phyloP scores from a whole-genome alignment of 2,888 invertebrate genomes.

The Ochlodes sylvanus region DNA sequence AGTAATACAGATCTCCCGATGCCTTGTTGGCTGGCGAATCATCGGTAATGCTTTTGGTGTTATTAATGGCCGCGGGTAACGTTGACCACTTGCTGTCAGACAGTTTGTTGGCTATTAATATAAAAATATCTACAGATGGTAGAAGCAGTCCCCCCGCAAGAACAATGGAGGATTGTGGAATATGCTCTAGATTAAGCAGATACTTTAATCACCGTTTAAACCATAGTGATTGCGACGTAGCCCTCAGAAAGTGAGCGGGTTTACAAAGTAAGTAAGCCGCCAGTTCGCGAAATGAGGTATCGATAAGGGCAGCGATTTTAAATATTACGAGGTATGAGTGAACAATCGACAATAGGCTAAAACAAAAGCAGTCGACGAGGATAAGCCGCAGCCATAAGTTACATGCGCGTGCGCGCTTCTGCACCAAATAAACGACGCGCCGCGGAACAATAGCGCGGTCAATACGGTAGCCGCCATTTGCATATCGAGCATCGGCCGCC shows the following conservation, averaged over 20 bases:
- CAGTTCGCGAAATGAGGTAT: conserved; percentile 34
- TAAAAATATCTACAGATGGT: no score
- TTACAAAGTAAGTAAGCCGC: conserved; percentile 4
- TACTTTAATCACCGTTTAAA: neutral
- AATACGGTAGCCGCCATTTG: conserved; percentile 74
- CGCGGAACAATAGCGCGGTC: conserved; percentile 69
- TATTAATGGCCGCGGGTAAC: no score
- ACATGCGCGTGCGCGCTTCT: conserved; percentile 49
- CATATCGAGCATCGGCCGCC: conserved; percentile 73
- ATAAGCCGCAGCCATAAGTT: conserved; percentile 64
- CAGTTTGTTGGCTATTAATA: no score
- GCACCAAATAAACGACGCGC: conserved; percentile 49
- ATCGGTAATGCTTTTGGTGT: no score
- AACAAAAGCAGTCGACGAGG: conserved; percentile 50
- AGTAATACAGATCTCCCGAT: no score
- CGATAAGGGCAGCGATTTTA: conserved; percentile 40
- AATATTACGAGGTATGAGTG: conserved; percentile 55
- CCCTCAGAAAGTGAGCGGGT: neutral
- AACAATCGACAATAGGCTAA: conserved; percentile 66
- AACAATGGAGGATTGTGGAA: no score
- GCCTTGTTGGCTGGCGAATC: no score
- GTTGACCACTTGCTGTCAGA: no score
- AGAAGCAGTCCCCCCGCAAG: no score
- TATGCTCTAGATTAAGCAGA: no score
- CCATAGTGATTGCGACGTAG: neutral